Base-by-base conservation (phyloP, 2,888 invertebrate species). In the Callyntrura guangdongensis region DNA sequence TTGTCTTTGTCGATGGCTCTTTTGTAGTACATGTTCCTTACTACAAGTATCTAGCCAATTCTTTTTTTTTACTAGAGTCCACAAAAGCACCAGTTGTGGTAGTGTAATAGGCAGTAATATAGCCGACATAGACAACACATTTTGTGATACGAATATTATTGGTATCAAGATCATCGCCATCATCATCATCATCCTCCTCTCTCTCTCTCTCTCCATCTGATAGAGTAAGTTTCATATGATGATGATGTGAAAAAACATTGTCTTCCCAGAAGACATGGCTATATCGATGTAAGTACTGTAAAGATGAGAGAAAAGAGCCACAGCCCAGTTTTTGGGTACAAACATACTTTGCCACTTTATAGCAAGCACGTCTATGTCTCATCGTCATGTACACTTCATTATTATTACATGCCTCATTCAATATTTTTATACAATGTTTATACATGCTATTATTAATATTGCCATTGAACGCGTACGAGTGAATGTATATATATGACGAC, bases 301-400 rank as follows among this genome's bases (percentile, higher is more conserved):
- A 22, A 77, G 49, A 8, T 17, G 45, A 56, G 17, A 45, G 45
- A 85, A 85, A 59, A 74, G 86, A 74, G 86, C 86, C 86, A 86
- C 86, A 86, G 86, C 86, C 86, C 86, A 84, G 20, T 86, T 74
- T 56, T 81, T 61, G n/a, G 27, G n/a, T 25, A 27, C 20, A 81
- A 56, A 61, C 81, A 36, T 27, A 81, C 27, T 81, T 61, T 27
- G 27, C 79, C 25, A 27, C 56, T n/a, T n/a, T 22, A 47, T n/a
- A 74, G 6, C 36, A 47, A 8, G 14, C 47, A 74, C 9, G 8
- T 69, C 9, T 69, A 69, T 69, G 25, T 12, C 25, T 45, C 36
- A 36, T 45, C 45, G 45, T 17, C 36, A 72, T 45, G 45, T 22
- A 56, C n/a, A 47, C 12, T 74, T 47, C 20, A 67, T 83, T 83